phyloP scores from a whole-genome alignment of 2,888 invertebrate species.

The Monoplex corrugatus region DNA sequence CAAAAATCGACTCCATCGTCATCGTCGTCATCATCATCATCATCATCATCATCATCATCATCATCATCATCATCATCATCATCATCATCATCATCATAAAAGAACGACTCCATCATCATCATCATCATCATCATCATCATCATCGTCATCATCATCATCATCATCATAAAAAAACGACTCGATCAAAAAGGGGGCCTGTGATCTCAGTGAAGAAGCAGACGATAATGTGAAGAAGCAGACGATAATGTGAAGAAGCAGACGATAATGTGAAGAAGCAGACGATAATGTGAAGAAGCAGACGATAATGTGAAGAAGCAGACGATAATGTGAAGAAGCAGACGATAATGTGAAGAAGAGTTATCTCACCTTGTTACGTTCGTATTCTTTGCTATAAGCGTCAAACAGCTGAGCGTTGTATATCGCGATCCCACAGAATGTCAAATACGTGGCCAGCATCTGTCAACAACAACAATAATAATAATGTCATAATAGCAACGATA shows the following conservation, averaged over 20 bases:
- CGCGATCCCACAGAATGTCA: slow-evolving; percentile 84
- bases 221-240: too few species aligned
- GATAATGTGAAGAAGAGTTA: too few species aligned
- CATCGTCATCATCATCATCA: not conserved
- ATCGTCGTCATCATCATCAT: not conserved
- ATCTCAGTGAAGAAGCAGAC: too few species aligned
- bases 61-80: not conserved
- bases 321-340: too few species aligned
- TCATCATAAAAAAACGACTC: too few species aligned
- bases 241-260: too few species aligned
- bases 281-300: too few species aligned
- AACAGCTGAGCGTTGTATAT: slow-evolving; percentile 84
- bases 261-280: too few species aligned
- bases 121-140: not conserved
- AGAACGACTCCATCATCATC: too few species aligned
- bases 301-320: too few species aligned
- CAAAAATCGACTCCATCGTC: slow-evolving; percentile 15
- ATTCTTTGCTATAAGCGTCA: slow-evolving; percentile 83
- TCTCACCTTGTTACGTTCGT: slow-evolving; percentile 84
- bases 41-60: not conserved
- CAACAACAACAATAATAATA: not conserved
- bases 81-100: not conserved
- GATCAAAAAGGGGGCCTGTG: too few species aligned
- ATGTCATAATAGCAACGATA: too few species aligned
- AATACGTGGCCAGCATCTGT: slow-evolving; percentile 83